Base-by-base conservation (phyloP, 2,888 invertebrate species). In the Agrochola circellaris region DNA sequence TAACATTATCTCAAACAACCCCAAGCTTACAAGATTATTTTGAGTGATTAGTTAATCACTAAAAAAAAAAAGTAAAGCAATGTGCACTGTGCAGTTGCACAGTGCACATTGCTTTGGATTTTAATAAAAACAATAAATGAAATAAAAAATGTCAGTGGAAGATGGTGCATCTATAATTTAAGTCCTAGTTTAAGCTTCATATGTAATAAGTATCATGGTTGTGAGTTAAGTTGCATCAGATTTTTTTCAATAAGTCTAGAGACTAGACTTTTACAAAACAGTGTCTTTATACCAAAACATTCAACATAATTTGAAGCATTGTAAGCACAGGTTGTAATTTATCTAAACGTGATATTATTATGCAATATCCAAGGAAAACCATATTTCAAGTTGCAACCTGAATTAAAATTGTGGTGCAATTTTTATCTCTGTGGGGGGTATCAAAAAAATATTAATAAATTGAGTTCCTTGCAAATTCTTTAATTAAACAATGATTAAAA, bases 371-470 rank as follows among this genome's bases (percentile, higher is more conserved):
- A 61, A 3, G 54, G 8, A 62, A 66, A 17, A 67, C 23, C 9
- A 6, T 38, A 60, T 62, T 34, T 38, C 30, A 54, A 67, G 38
- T 61, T 67, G 54, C 26, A 64, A 34, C 7, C 1, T 23, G 30
- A 67, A 65, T 48, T 54, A 66, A 72, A 70, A 56, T 61, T 66
- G 13, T 79, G 68, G 30, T 74, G 79, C 69, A 84, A 86, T 45
- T 56, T 70, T 58, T 20, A 65, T 65, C 82, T 70, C 61, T 58
- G 82, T 79, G 69, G 80, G 85, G 74, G 85, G 83, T 85, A 81
- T 66, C 67, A 75, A 64, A 66, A 73, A 30, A 68, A 58, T 34
- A 11, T 8, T 1, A 7, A 9, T 34, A 45, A 60, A 34, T 17
- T 17, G 8, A 77, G 6, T 56, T 45, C 38, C 20, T 42, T 60